A percentile compares a stretch with the other conserved stretches of the same genome.
Conservation (phyloP, 2,797 vertebrate species). For the Gymnodraco acuticeps region DNA sequence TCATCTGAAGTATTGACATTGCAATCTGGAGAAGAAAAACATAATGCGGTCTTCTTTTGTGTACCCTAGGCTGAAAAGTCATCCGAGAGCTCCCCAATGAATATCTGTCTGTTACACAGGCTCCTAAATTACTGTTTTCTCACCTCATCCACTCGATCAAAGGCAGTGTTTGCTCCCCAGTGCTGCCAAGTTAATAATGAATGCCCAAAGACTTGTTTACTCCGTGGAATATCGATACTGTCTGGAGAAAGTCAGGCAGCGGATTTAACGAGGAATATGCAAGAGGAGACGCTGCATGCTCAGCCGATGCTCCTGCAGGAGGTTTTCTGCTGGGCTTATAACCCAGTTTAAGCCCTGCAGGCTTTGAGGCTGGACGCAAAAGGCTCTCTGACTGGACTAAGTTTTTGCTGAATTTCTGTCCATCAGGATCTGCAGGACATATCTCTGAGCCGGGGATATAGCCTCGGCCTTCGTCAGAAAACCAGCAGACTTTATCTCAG, state of each 20-base stretch:
- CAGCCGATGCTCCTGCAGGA: conserved; percentile 17
- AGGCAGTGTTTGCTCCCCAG: conserved; percentile 35
- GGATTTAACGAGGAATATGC: conserved; percentile 51
- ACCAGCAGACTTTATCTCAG: conserved; percentile 13
- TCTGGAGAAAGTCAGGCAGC: conserved; percentile 49
- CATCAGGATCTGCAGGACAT: conserved; percentile 45
- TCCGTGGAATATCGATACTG: conserved; percentile 60
- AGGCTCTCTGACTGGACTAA: conserved; percentile 51
- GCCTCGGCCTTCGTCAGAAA: conserved; percentile 2
- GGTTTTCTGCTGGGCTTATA: conserved; percentile 43
- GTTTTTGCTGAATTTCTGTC: conserved; percentile 44
- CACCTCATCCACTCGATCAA: conserved; percentile 68
- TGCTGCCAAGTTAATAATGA: conserved; percentile 69
- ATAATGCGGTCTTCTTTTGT: conserved; percentile 43
- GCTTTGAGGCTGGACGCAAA: conserved; percentile 45
- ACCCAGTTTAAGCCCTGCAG: conserved; percentile 48
- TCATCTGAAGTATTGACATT: conserved; percentile 48
- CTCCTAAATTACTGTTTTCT: conserved; percentile 78
- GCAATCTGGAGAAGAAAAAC: conserved; percentile 51
- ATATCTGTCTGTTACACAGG: conserved; percentile 48
- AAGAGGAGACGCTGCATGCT: conserved; percentile 29
- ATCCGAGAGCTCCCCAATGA: conserved; percentile 34
- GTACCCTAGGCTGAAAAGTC: conserved; percentile 46
- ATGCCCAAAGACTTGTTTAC: conserved; percentile 70
- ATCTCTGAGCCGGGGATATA: conserved; percentile 31